phyloP scores from a whole-genome alignment of 2,113 vertebrate genomes.

The Actinemys pallida region DNA sequence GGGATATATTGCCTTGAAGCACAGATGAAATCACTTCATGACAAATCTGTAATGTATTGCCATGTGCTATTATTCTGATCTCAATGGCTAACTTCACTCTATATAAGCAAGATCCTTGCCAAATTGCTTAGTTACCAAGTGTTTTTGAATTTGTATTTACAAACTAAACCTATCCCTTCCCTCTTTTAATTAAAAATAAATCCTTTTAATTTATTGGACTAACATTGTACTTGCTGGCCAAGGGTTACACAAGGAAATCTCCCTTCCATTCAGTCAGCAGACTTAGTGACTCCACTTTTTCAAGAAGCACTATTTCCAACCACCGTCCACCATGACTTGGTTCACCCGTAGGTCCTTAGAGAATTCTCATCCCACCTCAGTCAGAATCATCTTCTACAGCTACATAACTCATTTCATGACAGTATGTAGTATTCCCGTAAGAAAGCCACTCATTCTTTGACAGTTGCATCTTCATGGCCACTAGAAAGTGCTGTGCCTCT shows the following conservation, averaged over 20 bases:
- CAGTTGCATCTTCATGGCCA: not conserved
- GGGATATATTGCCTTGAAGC: conserved; percentile 14
- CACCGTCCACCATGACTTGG: not conserved
- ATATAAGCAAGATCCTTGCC: conserved; percentile 44
- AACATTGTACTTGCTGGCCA: not conserved
- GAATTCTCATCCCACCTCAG: conserved; percentile 36
- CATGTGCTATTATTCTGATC: conserved; percentile 49
- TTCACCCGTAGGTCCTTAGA: not conserved
- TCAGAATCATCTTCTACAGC: not conserved
- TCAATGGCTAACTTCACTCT: conserved; percentile 41
- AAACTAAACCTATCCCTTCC: conserved; percentile 38
- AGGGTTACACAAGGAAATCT: not conserved
- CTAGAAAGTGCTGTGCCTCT: not conserved
- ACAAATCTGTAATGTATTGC: conserved; percentile 48
- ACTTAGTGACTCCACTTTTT: not conserved
- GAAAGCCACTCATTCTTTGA: not conserved
- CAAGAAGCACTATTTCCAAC: not conserved
- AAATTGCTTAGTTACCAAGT: conserved; percentile 66
- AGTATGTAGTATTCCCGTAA: not conserved
- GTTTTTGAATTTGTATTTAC: conserved; percentile 68
- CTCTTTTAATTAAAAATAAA: conserved; percentile 27
- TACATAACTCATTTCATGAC: not conserved
- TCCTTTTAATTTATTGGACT: not conserved
- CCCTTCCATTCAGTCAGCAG: conserved; percentile 9
- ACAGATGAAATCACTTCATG: conserved; percentile 55